Percentiles rank a stretch among this genome's conserved stretches.
These are phyloP conservation scores for Frieseomelitta varia DNA, from an alignment of 1,140 invertebrate genomes.

Conservation along the genomic window DNA sequence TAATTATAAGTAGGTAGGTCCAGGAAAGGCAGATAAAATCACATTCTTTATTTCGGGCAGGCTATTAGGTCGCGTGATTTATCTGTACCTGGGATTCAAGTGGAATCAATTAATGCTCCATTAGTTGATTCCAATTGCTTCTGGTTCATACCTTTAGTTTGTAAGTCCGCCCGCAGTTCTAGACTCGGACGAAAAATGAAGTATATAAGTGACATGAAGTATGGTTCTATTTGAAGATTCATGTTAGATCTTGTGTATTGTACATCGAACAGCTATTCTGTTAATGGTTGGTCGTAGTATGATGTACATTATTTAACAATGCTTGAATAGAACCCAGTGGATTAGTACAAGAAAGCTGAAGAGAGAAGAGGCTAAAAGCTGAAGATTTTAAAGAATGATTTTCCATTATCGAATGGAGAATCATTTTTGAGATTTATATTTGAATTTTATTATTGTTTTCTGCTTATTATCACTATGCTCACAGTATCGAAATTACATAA, in stretches of 20 bases:
- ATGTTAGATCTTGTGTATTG: background rate
- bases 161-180: background rate
- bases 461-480: slow-evolving; percentile 3
- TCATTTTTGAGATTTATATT: background rate
- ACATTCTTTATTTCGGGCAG: background rate
- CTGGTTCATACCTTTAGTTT: background rate
- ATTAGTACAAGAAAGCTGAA: background rate
- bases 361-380: background rate
- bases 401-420: background rate
- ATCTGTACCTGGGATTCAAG: slow-evolving; percentile 5
- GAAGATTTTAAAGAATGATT: background rate
- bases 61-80: background rate
- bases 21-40: slow-evolving; percentile 12
- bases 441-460: background rate
- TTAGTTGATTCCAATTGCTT: background rate
- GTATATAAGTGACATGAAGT: background rate
- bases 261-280: slow-evolving; percentile 1
- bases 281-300: background rate
- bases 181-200: slow-evolving; percentile 12
- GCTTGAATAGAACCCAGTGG: background rate
- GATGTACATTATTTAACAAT: background rate
- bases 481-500: background rate
- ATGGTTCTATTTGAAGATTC: background rate
- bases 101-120: background rate
- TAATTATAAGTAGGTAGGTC: slow-evolving; percentile 13